These are phyloP conservation scores for Falco cherrug DNA, from an alignment of 2,797 vertebrate genomes.

Conservation along the genomic window DNA sequence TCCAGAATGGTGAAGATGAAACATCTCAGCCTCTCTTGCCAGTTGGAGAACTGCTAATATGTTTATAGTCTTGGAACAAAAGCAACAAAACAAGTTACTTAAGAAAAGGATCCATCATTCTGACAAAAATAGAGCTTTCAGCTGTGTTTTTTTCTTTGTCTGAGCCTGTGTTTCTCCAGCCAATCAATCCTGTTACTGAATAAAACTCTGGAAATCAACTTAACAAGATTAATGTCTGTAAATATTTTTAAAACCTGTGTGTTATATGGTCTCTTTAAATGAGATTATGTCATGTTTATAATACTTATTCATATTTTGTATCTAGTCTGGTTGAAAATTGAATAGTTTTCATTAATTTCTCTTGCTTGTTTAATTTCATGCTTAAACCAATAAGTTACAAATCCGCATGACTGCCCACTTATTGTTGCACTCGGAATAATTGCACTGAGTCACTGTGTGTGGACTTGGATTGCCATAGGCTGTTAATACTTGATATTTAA, in stretches of 20 bases:
- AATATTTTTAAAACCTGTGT: slow-evolving; percentile 67
- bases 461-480: slow-evolving; percentile 46
- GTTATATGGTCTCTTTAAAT: slow-evolving; percentile 55
- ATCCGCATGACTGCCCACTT: slow-evolving; percentile 62
- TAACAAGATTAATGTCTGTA: slow-evolving; percentile 69
- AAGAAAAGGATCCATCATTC: slow-evolving; percentile 61
- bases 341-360: slow-evolving; percentile 63
- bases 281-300: slow-evolving; percentile 71
- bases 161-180: slow-evolving; percentile 48
- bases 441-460: slow-evolving; percentile 58
- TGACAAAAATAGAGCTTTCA: slow-evolving; percentile 60
- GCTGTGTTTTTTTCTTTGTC: slow-evolving; percentile 14
- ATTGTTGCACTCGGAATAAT: slow-evolving; percentile 51
- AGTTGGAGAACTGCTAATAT: slow-evolving; percentile 31
- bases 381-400: slow-evolving; percentile 67
- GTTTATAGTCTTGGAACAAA: slow-evolving; percentile 48
- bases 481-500: slow-evolving; percentile 55
- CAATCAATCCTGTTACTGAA: slow-evolving; percentile 66
- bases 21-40: neutral
- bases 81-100: slow-evolving; percentile 57
- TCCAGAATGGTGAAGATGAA: neutral
- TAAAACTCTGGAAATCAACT: slow-evolving; percentile 64
- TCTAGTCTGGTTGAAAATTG: slow-evolving; percentile 31
- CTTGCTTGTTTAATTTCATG: slow-evolving; percentile 67
- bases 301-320: slow-evolving; percentile 48